Conservation (phyloP, 2,888 invertebrate species). For the Lasioglossum zephyrum region DNA sequence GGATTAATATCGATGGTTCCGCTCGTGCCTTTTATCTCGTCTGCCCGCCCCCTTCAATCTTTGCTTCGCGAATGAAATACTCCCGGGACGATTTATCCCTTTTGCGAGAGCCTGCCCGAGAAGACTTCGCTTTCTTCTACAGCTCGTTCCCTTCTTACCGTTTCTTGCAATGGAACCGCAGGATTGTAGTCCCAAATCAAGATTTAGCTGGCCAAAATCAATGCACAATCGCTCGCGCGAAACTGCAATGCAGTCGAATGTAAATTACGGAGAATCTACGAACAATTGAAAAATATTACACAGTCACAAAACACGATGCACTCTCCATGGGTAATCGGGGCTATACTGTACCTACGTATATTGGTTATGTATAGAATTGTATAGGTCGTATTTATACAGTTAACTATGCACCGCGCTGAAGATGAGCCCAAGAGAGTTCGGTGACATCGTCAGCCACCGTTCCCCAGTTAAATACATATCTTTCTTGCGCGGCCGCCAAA, state of each 20-base stretch:
- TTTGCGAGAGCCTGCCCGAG: neutral
- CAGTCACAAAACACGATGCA: neutral
- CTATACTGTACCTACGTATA: no score
- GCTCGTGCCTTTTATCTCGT: neutral
- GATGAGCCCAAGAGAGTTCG: constrained; percentile 5
- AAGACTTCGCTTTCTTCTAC: neutral
- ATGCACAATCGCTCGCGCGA: neutral
- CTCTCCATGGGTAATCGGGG: neutral
- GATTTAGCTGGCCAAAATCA: neutral
- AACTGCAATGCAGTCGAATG: neutral
- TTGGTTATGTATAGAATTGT: neutral
- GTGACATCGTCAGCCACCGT: constrained; percentile 49
- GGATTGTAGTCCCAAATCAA: neutral
- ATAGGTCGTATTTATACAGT: neutral
- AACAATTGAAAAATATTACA: neutral
- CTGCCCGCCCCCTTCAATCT: neutral
- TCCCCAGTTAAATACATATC: constrained; percentile 65
- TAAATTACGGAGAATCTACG: no score
- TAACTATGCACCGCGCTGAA: neutral
- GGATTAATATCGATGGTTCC: constrained; percentile 31
- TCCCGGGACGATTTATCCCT: constrained; percentile 5
- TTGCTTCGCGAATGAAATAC: constrained; percentile 9
- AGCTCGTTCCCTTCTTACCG: neutral
- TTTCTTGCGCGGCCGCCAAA: constrained; percentile 53
- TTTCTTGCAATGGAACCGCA: neutral